Conservation (phyloP, 2,797 vertebrate species). For the Anguilla pacifica region DNA sequence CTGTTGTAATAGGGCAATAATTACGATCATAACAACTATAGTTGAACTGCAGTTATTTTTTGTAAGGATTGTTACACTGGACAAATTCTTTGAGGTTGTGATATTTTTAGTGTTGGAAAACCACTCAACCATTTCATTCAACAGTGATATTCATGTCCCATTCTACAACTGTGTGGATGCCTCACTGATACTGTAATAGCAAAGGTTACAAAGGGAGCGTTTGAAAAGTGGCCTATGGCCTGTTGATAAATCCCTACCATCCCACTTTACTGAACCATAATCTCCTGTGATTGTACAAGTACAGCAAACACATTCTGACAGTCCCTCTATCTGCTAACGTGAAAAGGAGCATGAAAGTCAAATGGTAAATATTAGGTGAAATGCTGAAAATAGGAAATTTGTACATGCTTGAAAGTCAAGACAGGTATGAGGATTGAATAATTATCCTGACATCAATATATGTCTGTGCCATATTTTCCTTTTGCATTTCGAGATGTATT, state of each 20-base stretch:
- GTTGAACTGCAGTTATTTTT: no score
- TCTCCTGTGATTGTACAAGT: neutral
- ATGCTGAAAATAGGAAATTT: neutral
- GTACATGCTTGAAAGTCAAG: neutral
- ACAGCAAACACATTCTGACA: neutral
- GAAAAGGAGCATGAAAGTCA: neutral
- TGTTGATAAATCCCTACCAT: neutral
- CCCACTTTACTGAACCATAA: neutral
- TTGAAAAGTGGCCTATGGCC: neutral
- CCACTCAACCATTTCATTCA: neutral
- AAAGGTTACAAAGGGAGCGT: neutral
- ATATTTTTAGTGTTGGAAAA: neutral
- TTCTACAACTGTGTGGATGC: neutral
- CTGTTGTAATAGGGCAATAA: no score
- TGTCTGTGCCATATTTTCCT: neutral
- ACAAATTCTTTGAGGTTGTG: no score
- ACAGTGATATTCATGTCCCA: neutral
- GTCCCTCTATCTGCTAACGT: neutral
- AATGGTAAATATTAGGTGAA: neutral
- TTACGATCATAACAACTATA: no score
- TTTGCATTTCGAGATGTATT: neutral
- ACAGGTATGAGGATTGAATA: neutral
- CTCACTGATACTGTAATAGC: neutral
- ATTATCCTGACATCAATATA: neutral
- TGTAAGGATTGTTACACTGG: no score